Percentiles rank a stretch among this genome's conserved stretches.
Evolutionary conservation across 2,113 vertebrate species (phyloP).

Genomic region (Petromus typicus): DNA sequence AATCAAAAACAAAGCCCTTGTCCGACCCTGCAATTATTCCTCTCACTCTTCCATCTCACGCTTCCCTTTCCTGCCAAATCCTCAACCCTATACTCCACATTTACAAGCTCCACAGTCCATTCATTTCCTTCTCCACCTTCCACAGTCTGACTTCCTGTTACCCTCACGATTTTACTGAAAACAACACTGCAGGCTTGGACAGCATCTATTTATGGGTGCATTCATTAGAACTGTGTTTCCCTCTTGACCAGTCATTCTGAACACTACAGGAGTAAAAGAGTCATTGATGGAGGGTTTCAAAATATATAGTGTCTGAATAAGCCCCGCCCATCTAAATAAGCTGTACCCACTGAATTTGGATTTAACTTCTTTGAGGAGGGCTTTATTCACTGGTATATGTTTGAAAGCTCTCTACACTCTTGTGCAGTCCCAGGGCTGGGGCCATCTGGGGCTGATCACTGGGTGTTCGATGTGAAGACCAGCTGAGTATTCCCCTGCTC

Average conservation of each 20-base stretch:
- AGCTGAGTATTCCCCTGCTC: neutral
- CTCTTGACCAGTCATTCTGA: neutral
- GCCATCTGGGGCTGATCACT: neutral
- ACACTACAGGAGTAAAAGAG: neutral
- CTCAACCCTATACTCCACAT: neutral
- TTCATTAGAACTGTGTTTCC: neutral
- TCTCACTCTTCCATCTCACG: neutral
- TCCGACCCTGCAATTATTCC: neutral
- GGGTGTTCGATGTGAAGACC: fast-evolving
- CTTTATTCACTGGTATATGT: neutral
- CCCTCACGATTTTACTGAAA: neutral
- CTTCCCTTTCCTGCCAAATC: neutral
- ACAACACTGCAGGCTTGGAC: neutral
- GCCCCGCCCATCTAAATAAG: neutral
- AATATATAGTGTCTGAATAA: neutral
- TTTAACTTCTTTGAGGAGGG: neutral
- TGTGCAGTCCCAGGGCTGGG: fast-evolving
- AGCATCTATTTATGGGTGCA: neutral
- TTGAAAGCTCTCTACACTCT: neutral
- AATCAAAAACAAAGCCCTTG: conserved; percentile 6
- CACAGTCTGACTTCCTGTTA: neutral
- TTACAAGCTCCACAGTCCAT: fast-evolving
- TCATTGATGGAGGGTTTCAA: neutral
- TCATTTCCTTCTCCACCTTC: neutral
- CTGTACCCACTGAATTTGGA: neutral